Percentiles rank a stretch among this genome's conserved stretches.
Conservation (phyloP, 2,888 invertebrate species). For the Merodon equestris region DNA sequence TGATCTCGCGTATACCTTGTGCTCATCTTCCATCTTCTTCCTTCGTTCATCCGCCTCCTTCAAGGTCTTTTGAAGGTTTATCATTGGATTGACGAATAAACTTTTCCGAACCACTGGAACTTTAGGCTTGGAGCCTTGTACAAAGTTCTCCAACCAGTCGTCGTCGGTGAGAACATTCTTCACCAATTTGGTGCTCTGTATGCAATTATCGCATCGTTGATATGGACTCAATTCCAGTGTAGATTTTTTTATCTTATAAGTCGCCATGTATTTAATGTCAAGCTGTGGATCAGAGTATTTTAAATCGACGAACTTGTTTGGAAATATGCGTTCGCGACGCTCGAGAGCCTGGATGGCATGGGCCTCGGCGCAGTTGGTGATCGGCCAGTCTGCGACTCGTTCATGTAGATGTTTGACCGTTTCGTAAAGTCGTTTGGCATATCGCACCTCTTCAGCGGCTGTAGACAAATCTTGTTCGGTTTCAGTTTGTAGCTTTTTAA, state of each 20-base stretch:
- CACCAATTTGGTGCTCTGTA: constrained; percentile 1
- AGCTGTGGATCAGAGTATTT: neutral
- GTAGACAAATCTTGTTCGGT: neutral
- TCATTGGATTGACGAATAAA: constrained; percentile 2
- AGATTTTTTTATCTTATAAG: neutral
- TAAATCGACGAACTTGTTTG: neutral
- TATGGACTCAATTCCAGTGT: neutral
- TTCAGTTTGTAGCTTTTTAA: neutral
- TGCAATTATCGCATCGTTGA: constrained; percentile 29
- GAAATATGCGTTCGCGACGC: neutral
- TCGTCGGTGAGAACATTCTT: constrained; percentile 34
- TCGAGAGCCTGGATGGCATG: constrained; percentile 18
- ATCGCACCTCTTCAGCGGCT: neutral
- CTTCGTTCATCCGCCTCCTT: neutral
- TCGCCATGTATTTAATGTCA: constrained; percentile 32
- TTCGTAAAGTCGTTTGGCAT: neutral
- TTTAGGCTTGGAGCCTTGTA: neutral
- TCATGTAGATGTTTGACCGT: neutral
- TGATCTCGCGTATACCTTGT: neutral
- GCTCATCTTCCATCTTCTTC: neutral
- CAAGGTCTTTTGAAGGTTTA: neutral
- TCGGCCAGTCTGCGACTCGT: neutral
- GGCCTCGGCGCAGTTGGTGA: constrained; percentile 35
- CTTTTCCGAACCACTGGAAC: too few species aligned
- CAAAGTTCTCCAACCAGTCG: neutral